These are phyloP conservation scores for Sebastes baramenuke DNA, from an alignment of 2,797 vertebrate genomes.

Conservation along the genomic window DNA sequence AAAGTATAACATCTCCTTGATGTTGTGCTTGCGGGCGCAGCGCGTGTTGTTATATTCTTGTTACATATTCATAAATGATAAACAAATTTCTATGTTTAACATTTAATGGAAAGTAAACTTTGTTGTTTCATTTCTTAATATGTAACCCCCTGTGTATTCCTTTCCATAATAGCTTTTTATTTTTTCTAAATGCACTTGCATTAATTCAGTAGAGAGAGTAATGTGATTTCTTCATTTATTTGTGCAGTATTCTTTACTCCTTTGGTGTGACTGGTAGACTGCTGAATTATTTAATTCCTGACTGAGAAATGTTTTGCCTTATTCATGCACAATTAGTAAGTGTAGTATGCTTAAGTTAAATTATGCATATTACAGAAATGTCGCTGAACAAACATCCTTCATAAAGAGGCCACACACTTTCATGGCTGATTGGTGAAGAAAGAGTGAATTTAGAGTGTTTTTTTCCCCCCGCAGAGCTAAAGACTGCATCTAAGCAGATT, in stretches of 20 bases:
- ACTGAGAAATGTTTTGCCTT: constrained; percentile 41
- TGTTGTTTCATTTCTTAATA: not conserved
- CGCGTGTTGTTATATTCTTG: not conserved
- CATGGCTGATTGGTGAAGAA: constrained; percentile 53
- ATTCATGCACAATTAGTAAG: constrained; percentile 48
- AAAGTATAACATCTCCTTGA: not conserved
- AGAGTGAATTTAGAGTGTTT: constrained; percentile 29
- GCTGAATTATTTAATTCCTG: constrained; percentile 44
- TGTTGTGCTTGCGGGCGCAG: not conserved
- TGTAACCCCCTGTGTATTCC: not conserved
- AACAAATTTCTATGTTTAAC: not conserved
- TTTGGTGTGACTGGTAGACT: constrained; percentile 12
- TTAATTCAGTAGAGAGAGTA: not conserved
- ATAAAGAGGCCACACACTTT: constrained; percentile 41
- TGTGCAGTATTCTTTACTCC: constrained; percentile 5
- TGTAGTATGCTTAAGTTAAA: constrained; percentile 44
- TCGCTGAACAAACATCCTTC: constrained; percentile 48
- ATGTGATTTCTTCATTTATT: not conserved
- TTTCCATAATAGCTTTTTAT: not conserved
- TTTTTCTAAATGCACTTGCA: not conserved
- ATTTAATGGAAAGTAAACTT: not conserved
- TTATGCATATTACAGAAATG: constrained; percentile 57
- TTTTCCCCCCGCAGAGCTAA: not conserved
- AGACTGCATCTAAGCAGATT: constrained; percentile 47
- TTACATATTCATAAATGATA: not conserved